These are phyloP conservation scores for Anthopleura xanthogrammica DNA, from an alignment of 92 coral and sea anemone genomes.

Conservation along the genomic window DNA sequence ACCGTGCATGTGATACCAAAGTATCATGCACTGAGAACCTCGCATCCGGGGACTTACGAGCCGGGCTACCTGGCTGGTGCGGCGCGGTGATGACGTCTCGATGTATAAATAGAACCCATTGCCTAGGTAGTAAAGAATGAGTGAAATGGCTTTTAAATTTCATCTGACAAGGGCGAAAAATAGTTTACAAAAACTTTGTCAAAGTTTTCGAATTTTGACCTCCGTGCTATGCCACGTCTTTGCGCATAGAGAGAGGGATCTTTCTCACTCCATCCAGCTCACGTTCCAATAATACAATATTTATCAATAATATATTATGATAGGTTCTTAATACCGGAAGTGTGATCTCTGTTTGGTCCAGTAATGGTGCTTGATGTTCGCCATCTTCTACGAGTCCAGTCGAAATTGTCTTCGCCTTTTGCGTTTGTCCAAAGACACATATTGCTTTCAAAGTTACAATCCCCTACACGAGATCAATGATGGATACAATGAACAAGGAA, in stretches of 20 bases:
- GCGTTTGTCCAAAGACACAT: constrained; percentile 75
- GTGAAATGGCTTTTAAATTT: too few species aligned
- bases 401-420: constrained; percentile 55
- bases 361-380: constrained; percentile 59
- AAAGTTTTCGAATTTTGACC: too few species aligned
- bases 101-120: constrained; percentile 36
- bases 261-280: too few species aligned
- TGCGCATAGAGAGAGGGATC: too few species aligned
- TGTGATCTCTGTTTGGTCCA: constrained; percentile 81
- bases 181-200: too few species aligned
- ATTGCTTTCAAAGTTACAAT: constrained; percentile 79
- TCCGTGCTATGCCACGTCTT: too few species aligned
- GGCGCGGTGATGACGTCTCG: constrained; percentile 41
- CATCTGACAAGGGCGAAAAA: too few species aligned
- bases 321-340: constrained; percentile 37
- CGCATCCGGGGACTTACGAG: constrained; percentile 43
- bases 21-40: constrained; percentile 57
- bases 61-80: constrained; percentile 28
- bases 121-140: background rate
- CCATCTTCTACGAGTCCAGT: constrained; percentile 69
- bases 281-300: too few species aligned
- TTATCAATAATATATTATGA: too few species aligned
- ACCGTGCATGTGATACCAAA: constrained; percentile 57
- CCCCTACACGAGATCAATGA: constrained; percentile 34
- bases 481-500: too few species aligned